Percentiles rank a stretch among this genome's conserved stretches.
These are phyloP conservation scores for Bombylius discolor DNA, from an alignment of 2,888 invertebrate species.

Conservation along the genomic window DNA sequence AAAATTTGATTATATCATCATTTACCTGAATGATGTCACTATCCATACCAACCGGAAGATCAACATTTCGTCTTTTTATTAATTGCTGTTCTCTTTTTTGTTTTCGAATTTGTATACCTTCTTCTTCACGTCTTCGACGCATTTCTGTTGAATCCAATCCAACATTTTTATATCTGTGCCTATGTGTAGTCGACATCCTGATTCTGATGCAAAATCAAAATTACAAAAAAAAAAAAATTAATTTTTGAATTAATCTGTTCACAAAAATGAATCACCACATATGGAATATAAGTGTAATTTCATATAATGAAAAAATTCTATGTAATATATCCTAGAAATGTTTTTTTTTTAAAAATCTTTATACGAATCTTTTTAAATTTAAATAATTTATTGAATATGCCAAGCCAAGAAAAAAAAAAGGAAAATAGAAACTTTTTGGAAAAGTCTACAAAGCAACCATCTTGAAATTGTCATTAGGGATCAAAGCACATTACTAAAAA, in stretches of 20 bases:
- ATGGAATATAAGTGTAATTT: too few relatives aligned
- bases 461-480: constrained; percentile 8
- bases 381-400: too few relatives aligned
- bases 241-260: too few relatives aligned
- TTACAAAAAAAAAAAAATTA: too few relatives aligned
- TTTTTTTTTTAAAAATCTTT: too few relatives aligned
- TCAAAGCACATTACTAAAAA: neutral
- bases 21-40: constrained; percentile 33
- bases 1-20: neutral
- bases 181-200: constrained; percentile 68
- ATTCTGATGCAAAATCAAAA: too few relatives aligned
- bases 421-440: neutral
- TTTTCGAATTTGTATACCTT: constrained; percentile 89
- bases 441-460: constrained; percentile 15
- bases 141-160: constrained; percentile 86
- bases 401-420: neutral
- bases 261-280: too few relatives aligned
- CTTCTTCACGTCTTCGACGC: constrained; percentile 84
- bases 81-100: constrained; percentile 91
- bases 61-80: constrained; percentile 82
- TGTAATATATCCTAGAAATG: too few relatives aligned
- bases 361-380: neutral
- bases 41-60: constrained; percentile 34
- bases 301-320: too few relatives aligned
- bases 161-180: constrained; percentile 87